Evolutionary conservation across 2,113 vertebrate genomes (phyloP).

Genomic region (Pelusios castaneus): DNA sequence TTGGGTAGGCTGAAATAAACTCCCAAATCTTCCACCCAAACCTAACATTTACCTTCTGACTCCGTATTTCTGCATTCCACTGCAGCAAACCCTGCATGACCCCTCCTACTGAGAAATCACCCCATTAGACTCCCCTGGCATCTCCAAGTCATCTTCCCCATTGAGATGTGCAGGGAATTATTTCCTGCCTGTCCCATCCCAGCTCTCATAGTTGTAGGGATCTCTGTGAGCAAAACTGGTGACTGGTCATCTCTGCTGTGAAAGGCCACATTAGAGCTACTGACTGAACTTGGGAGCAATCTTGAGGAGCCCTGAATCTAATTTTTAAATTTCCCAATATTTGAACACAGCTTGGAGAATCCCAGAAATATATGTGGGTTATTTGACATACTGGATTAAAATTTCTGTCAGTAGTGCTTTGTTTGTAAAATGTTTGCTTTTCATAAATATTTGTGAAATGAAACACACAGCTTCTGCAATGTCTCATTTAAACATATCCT

Average conservation of each 20-base stretch:
- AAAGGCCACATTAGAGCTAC: neutral
- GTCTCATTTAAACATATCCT: accelerated
- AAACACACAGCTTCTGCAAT: neutral
- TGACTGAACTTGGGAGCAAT: accelerated
- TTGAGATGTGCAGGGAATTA: neutral
- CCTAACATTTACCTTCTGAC: neutral
- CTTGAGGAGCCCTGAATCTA: neutral
- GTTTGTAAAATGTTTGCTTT: neutral
- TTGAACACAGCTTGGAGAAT: neutral
- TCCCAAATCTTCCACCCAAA: neutral
- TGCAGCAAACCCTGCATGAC: neutral
- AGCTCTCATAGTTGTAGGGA: neutral
- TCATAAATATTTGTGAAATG: neutral
- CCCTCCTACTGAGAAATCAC: neutral
- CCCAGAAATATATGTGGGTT: accelerated
- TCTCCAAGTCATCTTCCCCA: neutral
- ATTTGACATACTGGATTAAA: accelerated
- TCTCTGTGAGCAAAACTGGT: neutral
- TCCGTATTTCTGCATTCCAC: neutral
- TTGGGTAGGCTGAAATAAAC: neutral
- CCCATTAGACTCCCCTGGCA: neutral
- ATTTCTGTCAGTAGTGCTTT: neutral
- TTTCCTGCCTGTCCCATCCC: neutral
- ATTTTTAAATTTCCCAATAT: neutral
- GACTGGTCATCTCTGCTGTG: neutral